Percentiles rank a stretch among this genome's conserved stretches.
These are phyloP conservation scores for Pongo pygmaeus DNA, from an alignment of 2,113 vertebrate species.

Conservation along the genomic window DNA sequence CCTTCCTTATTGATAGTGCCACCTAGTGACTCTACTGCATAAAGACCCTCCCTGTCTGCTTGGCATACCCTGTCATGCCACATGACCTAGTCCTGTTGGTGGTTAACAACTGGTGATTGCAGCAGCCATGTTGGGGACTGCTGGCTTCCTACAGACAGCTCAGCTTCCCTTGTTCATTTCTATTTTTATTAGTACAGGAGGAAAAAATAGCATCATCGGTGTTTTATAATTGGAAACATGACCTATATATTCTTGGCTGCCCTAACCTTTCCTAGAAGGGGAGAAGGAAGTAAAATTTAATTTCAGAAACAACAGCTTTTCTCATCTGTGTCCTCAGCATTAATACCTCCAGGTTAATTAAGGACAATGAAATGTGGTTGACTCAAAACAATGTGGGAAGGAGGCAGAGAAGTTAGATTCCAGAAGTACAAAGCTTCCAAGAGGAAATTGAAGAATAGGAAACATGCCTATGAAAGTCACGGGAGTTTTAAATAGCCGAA, in stretches of 20 bases:
- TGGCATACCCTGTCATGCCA: accelerated
- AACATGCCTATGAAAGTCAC: neutral
- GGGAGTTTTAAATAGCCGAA: neutral
- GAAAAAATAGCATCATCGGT: slow-evolving; percentile 25
- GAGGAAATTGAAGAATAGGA: slow-evolving; percentile 35
- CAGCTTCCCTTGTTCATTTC: neutral
- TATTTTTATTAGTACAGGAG: slow-evolving; percentile 53
- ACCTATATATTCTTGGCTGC: slow-evolving; percentile 62
- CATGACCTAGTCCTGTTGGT: neutral
- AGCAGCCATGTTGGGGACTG: neutral
- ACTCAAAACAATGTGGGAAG: neutral
- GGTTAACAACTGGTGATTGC: accelerated
- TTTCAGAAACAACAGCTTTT: slow-evolving; percentile 38
- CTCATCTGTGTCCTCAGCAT: neutral
- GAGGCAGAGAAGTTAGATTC: neutral
- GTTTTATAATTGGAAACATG: slow-evolving; percentile 71
- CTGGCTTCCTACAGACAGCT: neutral
- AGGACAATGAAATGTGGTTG: slow-evolving; percentile 34
- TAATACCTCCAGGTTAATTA: slow-evolving; percentile 48
- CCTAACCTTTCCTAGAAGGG: slow-evolving; percentile 66
- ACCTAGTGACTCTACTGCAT: slow-evolving; percentile 4
- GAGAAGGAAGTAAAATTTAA: neutral
- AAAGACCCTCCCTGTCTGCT: neutral
- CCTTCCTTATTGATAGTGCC: slow-evolving; percentile 18
- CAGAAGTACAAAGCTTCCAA: neutral